A percentile compares a stretch with the other conserved stretches of the same genome.
Conservation (phyloP, 35 echinoderm and acorn worm species). For the Ophioderma brevispina region DNA sequence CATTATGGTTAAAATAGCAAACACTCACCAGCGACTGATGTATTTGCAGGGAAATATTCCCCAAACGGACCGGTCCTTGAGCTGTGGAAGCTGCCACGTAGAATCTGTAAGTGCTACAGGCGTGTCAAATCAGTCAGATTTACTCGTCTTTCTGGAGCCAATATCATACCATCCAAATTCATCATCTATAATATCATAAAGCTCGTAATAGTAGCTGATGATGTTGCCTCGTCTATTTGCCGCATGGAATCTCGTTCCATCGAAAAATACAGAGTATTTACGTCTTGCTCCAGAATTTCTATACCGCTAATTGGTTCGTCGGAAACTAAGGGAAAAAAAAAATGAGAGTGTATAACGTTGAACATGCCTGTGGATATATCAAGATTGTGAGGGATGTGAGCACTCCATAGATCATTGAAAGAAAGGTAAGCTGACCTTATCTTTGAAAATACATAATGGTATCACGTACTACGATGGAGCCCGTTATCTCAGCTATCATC, state of each 20-base stretch:
- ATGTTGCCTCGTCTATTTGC: background rate
- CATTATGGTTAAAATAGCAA: too few species aligned
- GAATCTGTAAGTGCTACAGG: background rate
- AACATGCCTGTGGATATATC: too few species aligned
- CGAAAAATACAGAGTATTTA: background rate
- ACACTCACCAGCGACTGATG: background rate
- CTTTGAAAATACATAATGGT: too few species aligned
- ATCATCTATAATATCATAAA: background rate
- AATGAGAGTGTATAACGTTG: too few species aligned
- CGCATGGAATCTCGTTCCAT: background rate
- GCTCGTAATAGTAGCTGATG: background rate
- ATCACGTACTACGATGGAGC: too few species aligned
- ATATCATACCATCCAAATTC: background rate
- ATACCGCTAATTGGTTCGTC: background rate
- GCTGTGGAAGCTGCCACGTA: background rate
- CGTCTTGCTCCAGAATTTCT: background rate
- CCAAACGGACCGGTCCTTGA: background rate
- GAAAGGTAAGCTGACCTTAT: too few species aligned
- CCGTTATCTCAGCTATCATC: too few species aligned
- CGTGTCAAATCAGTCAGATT: background rate
- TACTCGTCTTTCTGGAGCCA: background rate
- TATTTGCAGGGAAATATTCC: background rate
- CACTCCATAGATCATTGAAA: too few species aligned
- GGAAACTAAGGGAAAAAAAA: background rate
- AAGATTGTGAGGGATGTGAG: too few species aligned